phyloP scores from a whole-genome alignment of 2,888 invertebrate genomes.

The Digitonthophagus gazella region DNA sequence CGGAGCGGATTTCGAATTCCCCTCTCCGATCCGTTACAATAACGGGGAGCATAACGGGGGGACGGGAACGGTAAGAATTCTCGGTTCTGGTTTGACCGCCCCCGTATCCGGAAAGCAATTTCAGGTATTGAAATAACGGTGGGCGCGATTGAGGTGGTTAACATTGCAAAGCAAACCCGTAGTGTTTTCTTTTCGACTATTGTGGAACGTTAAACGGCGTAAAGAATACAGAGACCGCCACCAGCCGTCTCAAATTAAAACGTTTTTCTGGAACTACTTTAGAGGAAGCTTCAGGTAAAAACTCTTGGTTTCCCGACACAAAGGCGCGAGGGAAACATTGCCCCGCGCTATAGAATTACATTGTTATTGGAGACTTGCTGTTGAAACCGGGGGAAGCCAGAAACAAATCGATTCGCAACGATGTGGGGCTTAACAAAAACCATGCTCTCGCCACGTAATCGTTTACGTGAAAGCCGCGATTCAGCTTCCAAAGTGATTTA shows the following conservation, averaged over 20 bases:
- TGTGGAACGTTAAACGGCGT: not conserved
- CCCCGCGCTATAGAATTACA: not conserved
- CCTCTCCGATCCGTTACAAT: not conserved
- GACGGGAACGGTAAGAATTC: not conserved
- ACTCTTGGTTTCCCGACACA: not conserved
- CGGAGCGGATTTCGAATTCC: not conserved
- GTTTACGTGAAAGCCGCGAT: not conserved
- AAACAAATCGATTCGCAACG: not conserved
- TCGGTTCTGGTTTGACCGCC: not conserved
- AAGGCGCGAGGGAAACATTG: not conserved
- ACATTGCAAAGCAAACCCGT: not conserved
- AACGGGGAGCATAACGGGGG: not conserved
- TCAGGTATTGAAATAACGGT: not conserved
- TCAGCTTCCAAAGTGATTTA: not conserved
- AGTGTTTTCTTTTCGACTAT: not conserved
- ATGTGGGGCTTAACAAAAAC: not conserved
- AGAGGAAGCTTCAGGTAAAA: not conserved
- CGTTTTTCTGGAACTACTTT: not conserved
- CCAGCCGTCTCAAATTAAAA: not conserved
- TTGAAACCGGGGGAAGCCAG: not conserved
- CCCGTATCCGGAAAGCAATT: not conserved
- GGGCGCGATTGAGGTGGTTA: not conserved
- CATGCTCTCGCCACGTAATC: not conserved
- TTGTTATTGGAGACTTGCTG: not conserved
- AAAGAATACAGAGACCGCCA: not conserved